Conservation (phyloP, 2,797 vertebrate genomes). For the Gallirallus australis region DNA sequence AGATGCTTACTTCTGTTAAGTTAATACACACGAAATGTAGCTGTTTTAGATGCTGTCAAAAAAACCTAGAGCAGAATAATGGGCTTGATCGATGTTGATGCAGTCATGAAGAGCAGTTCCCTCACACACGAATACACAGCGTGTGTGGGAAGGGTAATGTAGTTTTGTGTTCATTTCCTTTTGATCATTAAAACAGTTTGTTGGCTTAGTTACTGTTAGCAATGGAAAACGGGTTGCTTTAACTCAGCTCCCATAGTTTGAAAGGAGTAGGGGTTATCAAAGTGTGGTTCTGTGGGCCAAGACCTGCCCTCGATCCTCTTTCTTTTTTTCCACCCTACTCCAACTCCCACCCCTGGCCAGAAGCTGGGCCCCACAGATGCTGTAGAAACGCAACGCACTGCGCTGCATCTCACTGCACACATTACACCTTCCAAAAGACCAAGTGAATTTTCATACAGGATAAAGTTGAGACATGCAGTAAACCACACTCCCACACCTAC, state of each 20-base stretch:
- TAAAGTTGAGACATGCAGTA: background rate
- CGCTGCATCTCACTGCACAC: background rate
- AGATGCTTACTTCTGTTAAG: background rate
- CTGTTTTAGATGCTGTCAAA: background rate
- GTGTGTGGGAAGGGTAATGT: background rate
- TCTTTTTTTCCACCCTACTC: background rate
- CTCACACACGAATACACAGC: background rate
- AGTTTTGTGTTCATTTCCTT: constrained; percentile 36
- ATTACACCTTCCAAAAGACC: background rate
- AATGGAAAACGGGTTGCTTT: background rate
- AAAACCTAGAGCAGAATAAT: constrained; percentile 6
- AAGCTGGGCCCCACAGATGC: background rate
- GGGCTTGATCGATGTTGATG: background rate
- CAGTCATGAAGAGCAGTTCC: constrained; percentile 6
- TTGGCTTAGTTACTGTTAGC: background rate
- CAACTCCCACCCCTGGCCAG: background rate
- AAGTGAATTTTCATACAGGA: background rate
- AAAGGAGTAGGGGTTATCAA: background rate
- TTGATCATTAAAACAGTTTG: constrained; percentile 28
- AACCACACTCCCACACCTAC: constrained; percentile 17
- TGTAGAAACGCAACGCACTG: fast-evolving
- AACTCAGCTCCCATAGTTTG: background rate
- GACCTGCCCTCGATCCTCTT: background rate
- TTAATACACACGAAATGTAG: background rate
- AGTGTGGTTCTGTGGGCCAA: background rate